Conservation (phyloP, 2,113 vertebrate species). For the Microcebus jonahi region DNA sequence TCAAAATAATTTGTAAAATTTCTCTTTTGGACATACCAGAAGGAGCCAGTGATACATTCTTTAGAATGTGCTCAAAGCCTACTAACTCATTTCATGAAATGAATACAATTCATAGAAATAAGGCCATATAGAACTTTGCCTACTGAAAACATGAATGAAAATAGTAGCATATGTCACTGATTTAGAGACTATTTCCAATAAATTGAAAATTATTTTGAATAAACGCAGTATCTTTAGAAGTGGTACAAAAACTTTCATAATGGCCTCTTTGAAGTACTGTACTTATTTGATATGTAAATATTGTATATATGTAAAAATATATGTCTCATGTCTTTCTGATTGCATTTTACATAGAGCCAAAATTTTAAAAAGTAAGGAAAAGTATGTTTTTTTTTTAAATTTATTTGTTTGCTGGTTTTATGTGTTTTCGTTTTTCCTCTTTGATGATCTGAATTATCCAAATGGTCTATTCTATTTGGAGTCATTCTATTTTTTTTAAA, state of each 20-base stretch:
- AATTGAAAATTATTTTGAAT: not conserved
- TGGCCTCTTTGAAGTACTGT: not conserved
- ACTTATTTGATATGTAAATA: not conserved
- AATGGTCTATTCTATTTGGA: conserved; percentile 27
- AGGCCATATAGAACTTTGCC: not conserved
- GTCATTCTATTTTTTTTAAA: not conserved
- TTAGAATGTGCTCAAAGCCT: not conserved
- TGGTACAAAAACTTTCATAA: not conserved
- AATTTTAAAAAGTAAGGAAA: not conserved
- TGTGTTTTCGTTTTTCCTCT: not conserved
- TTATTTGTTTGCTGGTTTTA: not conserved
- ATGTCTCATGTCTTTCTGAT: not conserved
- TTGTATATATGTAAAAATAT: not conserved
- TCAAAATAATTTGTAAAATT: not conserved
- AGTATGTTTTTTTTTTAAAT: not conserved
- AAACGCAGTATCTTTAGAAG: not conserved
- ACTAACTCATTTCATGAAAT: not conserved
- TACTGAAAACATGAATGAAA: not conserved
- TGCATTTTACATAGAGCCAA: not conserved
- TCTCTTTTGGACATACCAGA: not conserved
- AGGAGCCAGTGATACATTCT: not conserved
- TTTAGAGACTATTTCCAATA: not conserved
- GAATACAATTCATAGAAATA: not conserved
- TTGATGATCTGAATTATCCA: not conserved
- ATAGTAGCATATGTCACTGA: not conserved